These are phyloP conservation scores for Enteromius paludinosus DNA, from an alignment of 2,797 vertebrate species.

Conservation along the genomic window DNA sequence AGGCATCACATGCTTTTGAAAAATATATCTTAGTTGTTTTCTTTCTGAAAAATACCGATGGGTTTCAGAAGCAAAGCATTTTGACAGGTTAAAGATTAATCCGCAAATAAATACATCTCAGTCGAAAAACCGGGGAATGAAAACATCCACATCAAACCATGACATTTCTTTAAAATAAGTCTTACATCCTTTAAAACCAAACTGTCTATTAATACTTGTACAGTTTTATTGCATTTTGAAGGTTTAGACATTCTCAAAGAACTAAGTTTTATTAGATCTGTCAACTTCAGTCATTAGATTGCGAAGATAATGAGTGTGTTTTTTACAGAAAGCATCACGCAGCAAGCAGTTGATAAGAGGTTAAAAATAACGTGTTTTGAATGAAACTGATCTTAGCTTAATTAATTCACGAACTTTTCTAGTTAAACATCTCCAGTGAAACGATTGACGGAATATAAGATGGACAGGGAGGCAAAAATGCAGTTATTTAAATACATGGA, in stretches of 20 bases:
- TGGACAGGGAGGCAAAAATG: background rate
- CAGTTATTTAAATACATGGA: background rate
- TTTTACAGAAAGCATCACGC: background rate
- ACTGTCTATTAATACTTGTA: background rate
- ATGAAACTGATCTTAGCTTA: background rate
- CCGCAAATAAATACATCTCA: background rate
- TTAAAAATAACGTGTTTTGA: background rate
- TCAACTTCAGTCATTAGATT: slow-evolving; percentile 9
- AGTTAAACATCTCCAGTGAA: background rate
- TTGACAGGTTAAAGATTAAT: slow-evolving; percentile 8
- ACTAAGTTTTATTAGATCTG: slow-evolving; percentile 41
- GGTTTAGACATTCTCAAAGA: background rate
- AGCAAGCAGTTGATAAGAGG: background rate
- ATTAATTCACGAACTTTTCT: background rate
- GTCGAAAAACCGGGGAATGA: background rate
- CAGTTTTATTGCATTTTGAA: background rate
- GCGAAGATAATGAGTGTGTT: slow-evolving; percentile 23
- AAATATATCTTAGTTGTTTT: slow-evolving; percentile 2
- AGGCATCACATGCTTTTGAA: slow-evolving; percentile 3
- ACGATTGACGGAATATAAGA: background rate
- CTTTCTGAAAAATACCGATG: background rate
- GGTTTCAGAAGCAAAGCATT: slow-evolving; percentile 7
- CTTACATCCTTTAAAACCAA: background rate
- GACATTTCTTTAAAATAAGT: background rate
- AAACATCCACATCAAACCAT: background rate